Evolutionary conservation across 2,888 invertebrate species (phyloP).

Genomic region (Patella caerulea): DNA sequence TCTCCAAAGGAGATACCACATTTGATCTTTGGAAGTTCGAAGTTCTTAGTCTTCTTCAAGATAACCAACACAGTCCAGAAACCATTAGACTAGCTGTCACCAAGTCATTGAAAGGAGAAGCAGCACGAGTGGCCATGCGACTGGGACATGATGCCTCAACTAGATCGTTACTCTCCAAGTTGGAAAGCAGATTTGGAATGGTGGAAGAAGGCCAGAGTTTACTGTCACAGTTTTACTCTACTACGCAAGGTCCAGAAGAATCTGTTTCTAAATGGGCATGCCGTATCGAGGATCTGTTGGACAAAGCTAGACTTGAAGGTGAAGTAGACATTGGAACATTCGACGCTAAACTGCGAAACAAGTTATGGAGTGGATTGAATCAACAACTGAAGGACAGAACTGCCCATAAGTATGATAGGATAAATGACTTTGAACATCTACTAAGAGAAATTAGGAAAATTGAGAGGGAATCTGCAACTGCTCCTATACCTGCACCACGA

Average conservation of each 20-base stretch:
- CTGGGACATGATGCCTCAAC: not conserved
- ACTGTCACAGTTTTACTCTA: not conserved
- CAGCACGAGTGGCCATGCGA: not conserved
- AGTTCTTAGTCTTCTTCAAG: not conserved
- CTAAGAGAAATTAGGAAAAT: not conserved
- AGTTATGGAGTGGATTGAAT: not conserved
- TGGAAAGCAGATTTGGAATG: conserved; percentile 4
- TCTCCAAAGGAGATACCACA: not conserved
- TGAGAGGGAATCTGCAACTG: not conserved
- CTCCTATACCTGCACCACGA: not conserved
- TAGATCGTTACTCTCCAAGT: not conserved
- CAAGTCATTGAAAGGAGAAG: conserved; percentile 1
- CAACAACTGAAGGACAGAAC: not conserved
- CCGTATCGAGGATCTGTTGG: not conserved
- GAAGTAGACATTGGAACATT: not conserved
- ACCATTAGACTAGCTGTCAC: not conserved
- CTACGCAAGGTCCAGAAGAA: not conserved
- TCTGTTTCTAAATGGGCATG: not conserved
- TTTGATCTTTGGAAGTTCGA: not conserved
- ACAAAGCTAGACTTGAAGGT: not conserved
- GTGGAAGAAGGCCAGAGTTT: not conserved
- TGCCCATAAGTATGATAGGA: not conserved
- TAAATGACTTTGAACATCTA: no score
- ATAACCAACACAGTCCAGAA: not conserved
- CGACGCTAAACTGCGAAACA: not conserved